These are phyloP conservation scores for Pomatostomus ruficeps DNA, from an alignment of 2,113 vertebrate species.

Conservation along the genomic window DNA sequence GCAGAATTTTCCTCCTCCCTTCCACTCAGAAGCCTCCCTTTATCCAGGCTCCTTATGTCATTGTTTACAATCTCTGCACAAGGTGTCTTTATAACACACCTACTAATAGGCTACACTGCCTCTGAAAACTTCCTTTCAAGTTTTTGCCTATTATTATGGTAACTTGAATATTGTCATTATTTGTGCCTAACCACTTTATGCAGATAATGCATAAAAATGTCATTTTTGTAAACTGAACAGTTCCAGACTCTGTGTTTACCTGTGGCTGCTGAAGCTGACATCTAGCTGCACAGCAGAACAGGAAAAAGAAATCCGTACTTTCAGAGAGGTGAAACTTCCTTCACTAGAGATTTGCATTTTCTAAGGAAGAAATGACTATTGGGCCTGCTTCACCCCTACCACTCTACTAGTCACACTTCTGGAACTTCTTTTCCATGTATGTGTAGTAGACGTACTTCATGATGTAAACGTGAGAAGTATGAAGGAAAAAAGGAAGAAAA, in stretches of 20 bases:
- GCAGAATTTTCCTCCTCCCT: background rate
- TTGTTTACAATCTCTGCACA: background rate
- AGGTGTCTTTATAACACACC: background rate
- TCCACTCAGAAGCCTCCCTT: background rate
- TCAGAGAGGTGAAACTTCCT: background rate
- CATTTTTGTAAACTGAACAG: background rate
- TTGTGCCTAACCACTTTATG: background rate
- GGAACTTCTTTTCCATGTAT: background rate
- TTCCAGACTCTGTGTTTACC: background rate
- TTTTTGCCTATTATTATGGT: background rate
- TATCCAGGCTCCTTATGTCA: background rate
- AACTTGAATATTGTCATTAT: background rate
- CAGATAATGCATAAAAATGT: background rate
- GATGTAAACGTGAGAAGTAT: background rate
- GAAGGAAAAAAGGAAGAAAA: background rate
- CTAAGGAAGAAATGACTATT: background rate
- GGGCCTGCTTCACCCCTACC: background rate
- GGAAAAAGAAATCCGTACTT: background rate
- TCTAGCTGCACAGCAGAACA: background rate
- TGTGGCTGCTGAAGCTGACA: background rate
- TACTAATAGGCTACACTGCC: background rate
- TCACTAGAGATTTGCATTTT: background rate
- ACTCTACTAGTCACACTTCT: background rate
- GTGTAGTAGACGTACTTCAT: background rate
- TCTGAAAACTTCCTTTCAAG: slow-evolving; percentile 27